Conservation (phyloP, 2,113 vertebrate species). For the Phaethornis superciliosus region DNA sequence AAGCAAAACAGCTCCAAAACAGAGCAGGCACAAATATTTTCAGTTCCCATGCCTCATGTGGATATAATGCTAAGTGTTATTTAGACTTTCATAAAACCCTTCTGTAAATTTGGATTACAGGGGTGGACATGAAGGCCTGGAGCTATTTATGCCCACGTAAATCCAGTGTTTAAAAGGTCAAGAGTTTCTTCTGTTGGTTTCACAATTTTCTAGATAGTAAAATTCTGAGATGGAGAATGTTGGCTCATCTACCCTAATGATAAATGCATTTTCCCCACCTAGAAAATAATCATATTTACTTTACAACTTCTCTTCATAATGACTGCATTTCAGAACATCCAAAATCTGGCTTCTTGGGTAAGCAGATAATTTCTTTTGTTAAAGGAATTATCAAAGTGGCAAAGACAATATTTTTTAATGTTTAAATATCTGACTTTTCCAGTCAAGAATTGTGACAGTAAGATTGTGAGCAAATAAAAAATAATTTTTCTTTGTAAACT, state of each 20-base stretch:
- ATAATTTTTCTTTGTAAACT: constrained; percentile 56
- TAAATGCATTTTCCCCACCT: not conserved
- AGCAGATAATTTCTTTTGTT: not conserved
- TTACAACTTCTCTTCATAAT: not conserved
- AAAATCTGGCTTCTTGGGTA: not conserved
- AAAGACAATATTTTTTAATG: not conserved
- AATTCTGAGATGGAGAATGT: not conserved
- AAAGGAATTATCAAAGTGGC: not conserved
- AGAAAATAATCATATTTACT: not conserved
- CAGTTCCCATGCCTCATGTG: accelerated
- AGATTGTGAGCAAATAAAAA: constrained; percentile 20
- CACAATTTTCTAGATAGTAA: not conserved
- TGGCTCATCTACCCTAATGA: not conserved
- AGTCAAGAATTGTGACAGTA: not conserved
- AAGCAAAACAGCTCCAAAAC: not conserved
- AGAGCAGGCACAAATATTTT: not conserved
- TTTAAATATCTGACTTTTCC: not conserved
- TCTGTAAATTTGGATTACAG: not conserved
- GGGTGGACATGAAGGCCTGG: not conserved
- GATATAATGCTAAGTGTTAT: not conserved
- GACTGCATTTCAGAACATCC: not conserved
- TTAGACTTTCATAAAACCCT: not conserved
- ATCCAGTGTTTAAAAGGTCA: not conserved
- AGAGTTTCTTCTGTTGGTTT: not conserved
- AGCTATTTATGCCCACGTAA: not conserved